Conservation (phyloP, 2,888 invertebrate species). For the Drosophila kambysellisi region DNA sequence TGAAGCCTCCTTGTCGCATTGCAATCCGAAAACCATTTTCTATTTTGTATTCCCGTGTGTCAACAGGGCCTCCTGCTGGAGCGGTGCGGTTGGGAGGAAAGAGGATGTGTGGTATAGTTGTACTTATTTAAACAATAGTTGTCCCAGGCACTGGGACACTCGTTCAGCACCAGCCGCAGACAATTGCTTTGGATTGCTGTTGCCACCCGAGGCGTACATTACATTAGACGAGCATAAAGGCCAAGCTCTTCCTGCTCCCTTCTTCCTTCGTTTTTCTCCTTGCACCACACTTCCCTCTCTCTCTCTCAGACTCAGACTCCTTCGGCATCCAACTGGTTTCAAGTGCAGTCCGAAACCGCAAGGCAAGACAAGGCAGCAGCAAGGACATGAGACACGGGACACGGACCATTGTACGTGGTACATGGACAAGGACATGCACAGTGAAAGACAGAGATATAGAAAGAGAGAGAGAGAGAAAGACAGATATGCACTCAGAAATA, state of each 20-base stretch:
- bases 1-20: slow-evolving; percentile 51
- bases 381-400: slow-evolving; percentile 15
- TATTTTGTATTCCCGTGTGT: slow-evolving; percentile 65
- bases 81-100: background rate
- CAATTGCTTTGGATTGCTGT: slow-evolving; percentile 62
- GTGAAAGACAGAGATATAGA: background rate
- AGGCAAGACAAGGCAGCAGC: slow-evolving; percentile 50
- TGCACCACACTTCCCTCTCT: background rate
- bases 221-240: slow-evolving; percentile 60
- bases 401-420: slow-evolving; percentile 27
- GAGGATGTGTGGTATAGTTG: background rate
- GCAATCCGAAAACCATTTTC: slow-evolving; percentile 56
- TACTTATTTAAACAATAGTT: slow-evolving; percentile 68
- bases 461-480: background rate
- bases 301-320: background rate
- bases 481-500: background rate
- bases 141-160: slow-evolving; percentile 40
- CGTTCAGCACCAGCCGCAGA: slow-evolving; percentile 41
- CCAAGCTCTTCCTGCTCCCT: background rate
- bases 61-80: slow-evolving; percentile 16
- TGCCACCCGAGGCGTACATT: slow-evolving; percentile 64
- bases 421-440: slow-evolving; percentile 25
- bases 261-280: accelerated
- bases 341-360: slow-evolving; percentile 63
- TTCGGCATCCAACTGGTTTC: slow-evolving; percentile 39